A percentile compares a stretch with the other conserved stretches of the same genome.
Conservation (phyloP, 2,797 vertebrate genomes). For the Ceryle rudis region DNA sequence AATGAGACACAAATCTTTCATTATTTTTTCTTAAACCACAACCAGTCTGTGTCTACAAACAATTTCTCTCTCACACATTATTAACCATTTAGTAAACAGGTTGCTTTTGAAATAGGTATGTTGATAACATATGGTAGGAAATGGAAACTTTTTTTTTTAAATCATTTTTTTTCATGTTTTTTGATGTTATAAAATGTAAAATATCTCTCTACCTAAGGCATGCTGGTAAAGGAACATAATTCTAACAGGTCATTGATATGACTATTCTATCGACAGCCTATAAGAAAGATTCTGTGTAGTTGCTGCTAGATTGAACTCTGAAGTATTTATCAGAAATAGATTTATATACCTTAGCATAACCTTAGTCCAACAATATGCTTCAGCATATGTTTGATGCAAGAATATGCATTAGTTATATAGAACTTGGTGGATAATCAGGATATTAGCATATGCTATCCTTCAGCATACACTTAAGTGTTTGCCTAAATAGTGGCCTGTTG, state of each 20-base stretch:
- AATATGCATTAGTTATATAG: not conserved
- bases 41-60: constrained; percentile 32
- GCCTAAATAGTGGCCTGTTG: not conserved
- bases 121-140: not conserved
- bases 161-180: not conserved
- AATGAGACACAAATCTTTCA: constrained; percentile 50
- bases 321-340: not conserved
- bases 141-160: not conserved
- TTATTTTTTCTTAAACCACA: not conserved
- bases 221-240: not conserved
- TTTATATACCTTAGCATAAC: not conserved
- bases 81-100: constrained; percentile 41
- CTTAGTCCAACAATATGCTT: not conserved
- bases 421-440: not conserved
- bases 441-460: not conserved
- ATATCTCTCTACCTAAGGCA: not conserved
- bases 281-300: not conserved
- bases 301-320: not conserved
- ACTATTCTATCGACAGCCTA: not conserved
- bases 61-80: not conserved
- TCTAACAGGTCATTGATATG: not conserved
- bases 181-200: not conserved
- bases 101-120: not conserved
- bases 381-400: not conserved
- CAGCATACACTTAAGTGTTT: not conserved